Evolutionary conservation across 2,888 invertebrate species (phyloP).

Genomic region (Neocrepidodera transversa): DNA sequence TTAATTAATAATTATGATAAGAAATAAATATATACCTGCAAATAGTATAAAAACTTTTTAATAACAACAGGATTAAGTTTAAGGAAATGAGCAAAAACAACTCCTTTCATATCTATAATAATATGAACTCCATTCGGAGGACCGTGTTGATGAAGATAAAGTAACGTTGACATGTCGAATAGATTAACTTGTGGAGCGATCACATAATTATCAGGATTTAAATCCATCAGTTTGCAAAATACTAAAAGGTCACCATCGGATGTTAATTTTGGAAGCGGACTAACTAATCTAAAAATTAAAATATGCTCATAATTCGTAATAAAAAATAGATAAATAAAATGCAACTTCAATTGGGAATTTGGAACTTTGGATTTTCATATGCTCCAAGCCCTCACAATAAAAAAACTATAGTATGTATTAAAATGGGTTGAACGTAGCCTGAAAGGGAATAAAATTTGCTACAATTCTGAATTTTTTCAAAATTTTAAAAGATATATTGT

Average conservation of each 20-base stretch:
- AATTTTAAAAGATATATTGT: no score
- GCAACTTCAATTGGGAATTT: no score
- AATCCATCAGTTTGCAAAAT: slow-evolving; percentile 59
- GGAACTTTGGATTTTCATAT: no score
- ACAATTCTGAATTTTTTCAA: no score
- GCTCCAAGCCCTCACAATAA: no score
- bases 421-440: no score
- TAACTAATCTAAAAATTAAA: slow-evolving; percentile 38
- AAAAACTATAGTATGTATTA: no score
- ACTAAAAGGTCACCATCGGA: slow-evolving; percentile 50
- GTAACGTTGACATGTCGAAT: slow-evolving; percentile 67
- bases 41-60: slow-evolving; percentile 72
- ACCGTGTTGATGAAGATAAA: slow-evolving; percentile 65
- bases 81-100: slow-evolving; percentile 69
- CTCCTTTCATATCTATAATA: slow-evolving; percentile 69
- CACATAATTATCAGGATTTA: slow-evolving; percentile 67
- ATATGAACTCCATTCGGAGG: slow-evolving; percentile 66
- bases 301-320: no score
- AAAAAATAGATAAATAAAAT: no score
- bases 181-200: slow-evolving; percentile 64
- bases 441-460: no score
- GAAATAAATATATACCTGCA: slow-evolving; percentile 63
- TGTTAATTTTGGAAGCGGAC: slow-evolving; percentile 43
- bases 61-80: slow-evolving; percentile 69
- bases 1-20: background rate